A percentile compares a stretch with the other conserved stretches of the same genome.
Conservation (phyloP, 2,113 vertebrate species). For the Cyanoliseus patagonus region DNA sequence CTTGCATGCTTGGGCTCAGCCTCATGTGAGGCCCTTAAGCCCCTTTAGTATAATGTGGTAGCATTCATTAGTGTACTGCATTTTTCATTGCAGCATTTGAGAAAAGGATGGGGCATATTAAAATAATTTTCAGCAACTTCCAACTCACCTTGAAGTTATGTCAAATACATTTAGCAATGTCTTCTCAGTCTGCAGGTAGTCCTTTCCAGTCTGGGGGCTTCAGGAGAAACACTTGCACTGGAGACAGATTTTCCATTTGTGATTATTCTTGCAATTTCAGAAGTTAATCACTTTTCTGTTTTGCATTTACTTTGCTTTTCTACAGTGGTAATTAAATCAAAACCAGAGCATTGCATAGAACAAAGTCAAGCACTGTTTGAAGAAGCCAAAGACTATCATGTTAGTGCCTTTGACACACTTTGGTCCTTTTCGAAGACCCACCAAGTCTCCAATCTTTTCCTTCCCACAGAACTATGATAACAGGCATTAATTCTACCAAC, state of each 20-base stretch:
- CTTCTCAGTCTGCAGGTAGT: background rate
- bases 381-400: background rate
- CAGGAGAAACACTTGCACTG: background rate
- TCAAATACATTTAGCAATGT: background rate
- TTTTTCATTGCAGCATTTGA: background rate
- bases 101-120: background rate
- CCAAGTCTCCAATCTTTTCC: background rate
- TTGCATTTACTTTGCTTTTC: background rate
- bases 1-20: slow-evolving; percentile 2
- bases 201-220: background rate
- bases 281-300: background rate
- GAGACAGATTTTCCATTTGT: background rate
- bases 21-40: background rate
- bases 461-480: background rate
- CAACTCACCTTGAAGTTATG: slow-evolving; percentile 30
- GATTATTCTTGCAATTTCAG: background rate
- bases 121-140: background rate
- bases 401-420: background rate
- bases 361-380: background rate
- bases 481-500: background rate
- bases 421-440: background rate
- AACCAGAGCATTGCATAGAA: background rate
- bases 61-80: background rate
- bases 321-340: background rate
- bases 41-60: background rate